phyloP scores from a whole-genome alignment of 2,888 invertebrate genomes.

The Drosophila paracracens region DNA sequence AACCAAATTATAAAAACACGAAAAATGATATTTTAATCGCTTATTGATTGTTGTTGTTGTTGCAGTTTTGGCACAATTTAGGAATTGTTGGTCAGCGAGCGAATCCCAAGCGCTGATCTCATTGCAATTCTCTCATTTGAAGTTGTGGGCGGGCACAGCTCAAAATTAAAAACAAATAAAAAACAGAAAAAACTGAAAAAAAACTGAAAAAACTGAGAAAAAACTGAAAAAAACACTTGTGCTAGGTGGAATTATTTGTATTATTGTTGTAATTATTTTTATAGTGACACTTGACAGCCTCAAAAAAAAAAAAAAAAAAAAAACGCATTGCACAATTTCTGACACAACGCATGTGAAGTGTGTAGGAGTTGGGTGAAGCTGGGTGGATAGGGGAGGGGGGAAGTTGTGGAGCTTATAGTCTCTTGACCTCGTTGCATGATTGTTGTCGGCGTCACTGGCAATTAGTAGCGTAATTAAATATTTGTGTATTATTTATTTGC shows the following conservation, averaged over 20 bases:
- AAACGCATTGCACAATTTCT: constrained; percentile 59
- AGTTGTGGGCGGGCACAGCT: constrained; percentile 47
- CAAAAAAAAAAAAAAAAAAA: background rate
- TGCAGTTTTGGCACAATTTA: constrained; percentile 29
- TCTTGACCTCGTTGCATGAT: constrained; percentile 68
- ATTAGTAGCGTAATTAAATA: constrained; percentile 79
- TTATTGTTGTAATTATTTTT: constrained; percentile 25
- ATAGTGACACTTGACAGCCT: constrained; percentile 53
- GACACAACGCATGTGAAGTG: constrained; percentile 15
- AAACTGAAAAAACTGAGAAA: background rate
- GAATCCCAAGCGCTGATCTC: constrained; percentile 62
- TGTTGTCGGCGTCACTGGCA: constrained; percentile 57
- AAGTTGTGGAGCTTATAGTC: constrained; percentile 31
- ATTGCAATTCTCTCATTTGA: constrained; percentile 59
- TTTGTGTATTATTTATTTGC: constrained; percentile 45
- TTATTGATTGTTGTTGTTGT: constrained; percentile 15
- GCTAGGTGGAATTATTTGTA: constrained; percentile 35
- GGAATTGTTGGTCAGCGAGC: constrained; percentile 45
- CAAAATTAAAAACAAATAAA: constrained; percentile 9
- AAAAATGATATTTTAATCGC: constrained; percentile 40
- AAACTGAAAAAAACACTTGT: constrained; percentile 37
- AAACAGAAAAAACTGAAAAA: background rate
- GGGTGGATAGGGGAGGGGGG: background rate
- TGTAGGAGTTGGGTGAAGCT: background rate
- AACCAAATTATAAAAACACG: constrained; percentile 4